phyloP scores from a whole-genome alignment of 2,113 vertebrate genomes.

The Myiozetetes cayanensis region DNA sequence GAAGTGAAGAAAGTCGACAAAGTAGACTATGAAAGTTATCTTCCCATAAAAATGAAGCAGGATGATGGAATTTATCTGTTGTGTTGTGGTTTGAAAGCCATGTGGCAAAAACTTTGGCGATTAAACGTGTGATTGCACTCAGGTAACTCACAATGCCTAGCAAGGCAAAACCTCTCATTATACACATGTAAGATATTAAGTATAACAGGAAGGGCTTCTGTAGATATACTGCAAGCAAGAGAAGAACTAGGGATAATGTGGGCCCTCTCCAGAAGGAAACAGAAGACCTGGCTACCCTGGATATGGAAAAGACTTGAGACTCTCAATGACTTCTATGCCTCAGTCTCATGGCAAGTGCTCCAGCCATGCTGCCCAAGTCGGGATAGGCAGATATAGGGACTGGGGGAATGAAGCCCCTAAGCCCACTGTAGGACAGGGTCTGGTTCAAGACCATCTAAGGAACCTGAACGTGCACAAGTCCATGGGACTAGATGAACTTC shows the following conservation, averaged over 20 bases:
- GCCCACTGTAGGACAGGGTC: neutral
- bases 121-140: neutral
- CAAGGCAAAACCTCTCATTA: neutral
- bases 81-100: neutral
- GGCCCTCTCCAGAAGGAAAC: neutral
- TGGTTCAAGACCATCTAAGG: neutral
- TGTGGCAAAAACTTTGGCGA: neutral
- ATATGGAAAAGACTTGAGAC: neutral
- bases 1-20: neutral
- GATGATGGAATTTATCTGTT: neutral
- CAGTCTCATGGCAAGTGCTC: neutral
- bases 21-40: neutral
- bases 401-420: neutral
- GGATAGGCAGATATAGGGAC: neutral
- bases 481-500: neutral
- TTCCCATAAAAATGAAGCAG: neutral
- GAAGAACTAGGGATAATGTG: neutral
- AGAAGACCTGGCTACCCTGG: neutral
- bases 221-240: neutral
- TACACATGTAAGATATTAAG: neutral
- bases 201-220: neutral
- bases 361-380: rapidly evolving
- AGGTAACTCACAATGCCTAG: neutral
- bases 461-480: neutral
- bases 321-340: neutral